These are phyloP conservation scores for Limosa lapponica DNA, from an alignment of 2,797 vertebrate genomes.

Conservation along the genomic window DNA sequence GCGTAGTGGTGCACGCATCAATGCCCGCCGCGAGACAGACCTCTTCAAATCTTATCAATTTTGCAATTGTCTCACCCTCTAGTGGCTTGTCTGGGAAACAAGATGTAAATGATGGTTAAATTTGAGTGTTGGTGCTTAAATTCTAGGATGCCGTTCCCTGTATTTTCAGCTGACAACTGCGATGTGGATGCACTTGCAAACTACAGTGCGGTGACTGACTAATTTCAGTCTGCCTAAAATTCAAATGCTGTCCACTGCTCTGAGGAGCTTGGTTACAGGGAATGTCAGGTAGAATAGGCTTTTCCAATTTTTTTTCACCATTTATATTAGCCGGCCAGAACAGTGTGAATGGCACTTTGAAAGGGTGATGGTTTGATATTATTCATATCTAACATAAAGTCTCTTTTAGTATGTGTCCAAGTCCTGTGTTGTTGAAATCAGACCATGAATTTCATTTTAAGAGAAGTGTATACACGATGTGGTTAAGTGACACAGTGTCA, in stretches of 20 bases:
- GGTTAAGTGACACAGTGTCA: not conserved
- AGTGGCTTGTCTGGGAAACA: constrained; percentile 43
- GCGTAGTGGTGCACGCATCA: rapidly evolving
- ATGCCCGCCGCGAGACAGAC: rapidly evolving
- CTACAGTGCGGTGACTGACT: not conserved
- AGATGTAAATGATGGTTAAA: not conserved
- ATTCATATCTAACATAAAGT: not conserved
- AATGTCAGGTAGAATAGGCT: not conserved
- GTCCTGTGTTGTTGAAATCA: not conserved
- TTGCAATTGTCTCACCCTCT: constrained; percentile 60
- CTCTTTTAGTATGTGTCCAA: not conserved
- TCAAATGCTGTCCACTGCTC: not conserved
- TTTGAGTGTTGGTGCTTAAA: not conserved
- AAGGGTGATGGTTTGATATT: not conserved
- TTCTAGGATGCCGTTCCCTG: not conserved
- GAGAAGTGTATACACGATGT: not conserved
- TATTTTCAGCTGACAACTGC: not conserved
- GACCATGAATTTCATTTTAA: not conserved
- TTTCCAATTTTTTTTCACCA: not conserved
- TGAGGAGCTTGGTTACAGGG: not conserved
- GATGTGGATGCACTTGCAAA: not conserved
- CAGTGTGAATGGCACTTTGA: not conserved
- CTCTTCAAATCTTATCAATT: not conserved
- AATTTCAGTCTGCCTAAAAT: not conserved
- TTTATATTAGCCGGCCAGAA: not conserved